A percentile compares a stretch with the other conserved stretches of the same genome.
Evolutionary conservation across 2,888 invertebrate species (phyloP).

Genomic region (Nephrotoma flavescens): DNA sequence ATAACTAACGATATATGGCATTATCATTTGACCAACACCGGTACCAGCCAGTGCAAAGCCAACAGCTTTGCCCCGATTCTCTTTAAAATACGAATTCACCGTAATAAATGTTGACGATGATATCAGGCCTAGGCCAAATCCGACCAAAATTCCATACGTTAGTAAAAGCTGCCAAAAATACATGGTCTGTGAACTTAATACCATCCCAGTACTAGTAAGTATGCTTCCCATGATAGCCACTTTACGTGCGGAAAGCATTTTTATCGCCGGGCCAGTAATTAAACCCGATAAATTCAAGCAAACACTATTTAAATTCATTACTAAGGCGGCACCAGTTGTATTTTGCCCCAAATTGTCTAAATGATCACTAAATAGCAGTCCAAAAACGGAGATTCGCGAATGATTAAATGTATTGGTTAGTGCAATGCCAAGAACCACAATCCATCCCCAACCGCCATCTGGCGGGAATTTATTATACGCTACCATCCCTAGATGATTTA

Average conservation of each 20-base stretch:
- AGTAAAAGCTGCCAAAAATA: constrained; percentile 38
- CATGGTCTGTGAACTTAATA: constrained; percentile 37
- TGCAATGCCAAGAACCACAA: constrained; percentile 49
- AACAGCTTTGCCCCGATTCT: constrained; percentile 53
- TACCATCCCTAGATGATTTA: background rate
- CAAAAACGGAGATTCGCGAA: constrained; percentile 53
- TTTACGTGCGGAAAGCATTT: constrained; percentile 36
- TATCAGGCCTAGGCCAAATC: constrained; percentile 56
- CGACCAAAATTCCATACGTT: constrained; percentile 39
- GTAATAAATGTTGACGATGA: constrained; percentile 57
- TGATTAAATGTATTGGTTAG: constrained; percentile 50
- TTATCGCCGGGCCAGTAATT: constrained; percentile 52
- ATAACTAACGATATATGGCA: constrained; percentile 54
- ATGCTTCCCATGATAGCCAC: constrained; percentile 40
- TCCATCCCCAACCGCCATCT: constrained; percentile 64
- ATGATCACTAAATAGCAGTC: constrained; percentile 50
- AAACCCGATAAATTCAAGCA: constrained; percentile 42
- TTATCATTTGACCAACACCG: constrained; percentile 56
- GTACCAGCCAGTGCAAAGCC: constrained; percentile 62
- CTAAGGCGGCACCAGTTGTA: constrained; percentile 50
- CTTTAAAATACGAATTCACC: constrained; percentile 54
- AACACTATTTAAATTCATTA: constrained; percentile 51
- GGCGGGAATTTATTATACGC: constrained; percentile 25
- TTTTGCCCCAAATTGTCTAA: constrained; percentile 45
- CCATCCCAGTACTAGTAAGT: constrained; percentile 36